These are phyloP conservation scores for Megastigmus dorsalis DNA, from an alignment of 2,888 invertebrate species.

Conservation along the genomic window DNA sequence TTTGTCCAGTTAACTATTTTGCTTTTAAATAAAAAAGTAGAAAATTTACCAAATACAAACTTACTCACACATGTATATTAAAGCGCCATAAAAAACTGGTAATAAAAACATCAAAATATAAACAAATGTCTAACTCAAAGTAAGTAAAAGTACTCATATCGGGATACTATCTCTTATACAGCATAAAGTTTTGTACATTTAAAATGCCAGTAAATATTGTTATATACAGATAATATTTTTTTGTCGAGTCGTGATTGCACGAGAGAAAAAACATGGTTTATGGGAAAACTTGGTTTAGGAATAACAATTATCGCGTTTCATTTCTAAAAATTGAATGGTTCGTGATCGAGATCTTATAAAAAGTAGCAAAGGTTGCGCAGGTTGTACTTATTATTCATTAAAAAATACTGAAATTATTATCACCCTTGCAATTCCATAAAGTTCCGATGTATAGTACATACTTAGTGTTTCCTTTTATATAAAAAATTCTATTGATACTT, in stretches of 20 bases:
- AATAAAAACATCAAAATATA: no score
- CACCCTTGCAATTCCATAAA: conserved; percentile 45
- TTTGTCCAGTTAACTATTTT: no score
- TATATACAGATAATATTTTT: conserved; percentile 47
- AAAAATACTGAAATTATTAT: conserved; percentile 51
- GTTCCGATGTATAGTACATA: conserved; percentile 31
- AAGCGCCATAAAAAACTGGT: no score
- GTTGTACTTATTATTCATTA: conserved; percentile 21
- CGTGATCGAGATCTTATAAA: conserved; percentile 39
- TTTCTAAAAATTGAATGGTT: conserved; percentile 11
- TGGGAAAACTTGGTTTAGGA: conserved; percentile 4
- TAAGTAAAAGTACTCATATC: conserved; percentile 21
- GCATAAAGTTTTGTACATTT: conserved; percentile 45
- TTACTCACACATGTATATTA: no score
- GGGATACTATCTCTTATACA: conserved; percentile 25
- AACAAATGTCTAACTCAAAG: no score
- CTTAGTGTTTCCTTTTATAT: conserved; percentile 8
- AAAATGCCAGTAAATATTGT: conserved; percentile 39
- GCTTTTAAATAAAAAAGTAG: no score
- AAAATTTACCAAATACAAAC: no score
- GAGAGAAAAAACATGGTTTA: conserved; percentile 10
- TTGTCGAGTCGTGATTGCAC: conserved; percentile 15
- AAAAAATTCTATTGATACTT: conserved; percentile 39
- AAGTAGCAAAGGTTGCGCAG: conserved; percentile 41
- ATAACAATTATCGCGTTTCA: conserved; percentile 20